Conservation (phyloP, 2,888 invertebrate species). For the Oxytorus armatus region DNA sequence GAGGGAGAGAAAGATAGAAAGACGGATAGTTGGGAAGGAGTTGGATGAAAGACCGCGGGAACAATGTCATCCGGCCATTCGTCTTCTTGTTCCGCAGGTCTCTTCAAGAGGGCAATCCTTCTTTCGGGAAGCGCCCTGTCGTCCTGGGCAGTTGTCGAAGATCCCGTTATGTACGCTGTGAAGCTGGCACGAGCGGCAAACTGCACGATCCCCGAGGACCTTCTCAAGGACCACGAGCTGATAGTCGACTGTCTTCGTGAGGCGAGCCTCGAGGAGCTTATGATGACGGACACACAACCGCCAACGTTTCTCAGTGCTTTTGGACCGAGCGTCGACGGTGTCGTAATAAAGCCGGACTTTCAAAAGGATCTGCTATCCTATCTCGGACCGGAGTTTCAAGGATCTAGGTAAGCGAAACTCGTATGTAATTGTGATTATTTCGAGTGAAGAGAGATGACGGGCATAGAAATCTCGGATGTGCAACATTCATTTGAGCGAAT, state of each 20-base stretch:
- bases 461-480: slow-evolving; percentile 10
- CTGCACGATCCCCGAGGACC: slow-evolving; percentile 92
- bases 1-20: too few species aligned
- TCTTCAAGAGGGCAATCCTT: slow-evolving; percentile 94
- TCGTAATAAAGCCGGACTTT: slow-evolving; percentile 95
- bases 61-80: slow-evolving; percentile 61
- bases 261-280: slow-evolving; percentile 90
- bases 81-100: slow-evolving; percentile 85
- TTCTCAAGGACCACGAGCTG: slow-evolving; percentile 92
- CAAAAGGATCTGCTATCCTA: slow-evolving; percentile 92
- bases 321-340: slow-evolving; percentile 97
- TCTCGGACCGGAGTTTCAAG: slow-evolving; percentile 85
- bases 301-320: slow-evolving; percentile 94
- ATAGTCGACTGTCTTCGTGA: slow-evolving; percentile 94
- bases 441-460: not conserved
- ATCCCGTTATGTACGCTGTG: slow-evolving; percentile 92
- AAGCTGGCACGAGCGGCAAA: slow-evolving; percentile 93
- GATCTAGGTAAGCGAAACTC: slow-evolving; percentile 78
- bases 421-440: slow-evolving; percentile 1
- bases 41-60: slow-evolving; percentile 1
- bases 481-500: slow-evolving; percentile 27
- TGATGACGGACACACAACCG: slow-evolving; percentile 91
- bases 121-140: slow-evolving; percentile 95
- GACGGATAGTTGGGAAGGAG: slow-evolving; percentile 28
- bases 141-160: slow-evolving; percentile 95